These are phyloP conservation scores for Cyanoliseus patagonus DNA, from an alignment of 2,113 vertebrate genomes.

Conservation along the genomic window DNA sequence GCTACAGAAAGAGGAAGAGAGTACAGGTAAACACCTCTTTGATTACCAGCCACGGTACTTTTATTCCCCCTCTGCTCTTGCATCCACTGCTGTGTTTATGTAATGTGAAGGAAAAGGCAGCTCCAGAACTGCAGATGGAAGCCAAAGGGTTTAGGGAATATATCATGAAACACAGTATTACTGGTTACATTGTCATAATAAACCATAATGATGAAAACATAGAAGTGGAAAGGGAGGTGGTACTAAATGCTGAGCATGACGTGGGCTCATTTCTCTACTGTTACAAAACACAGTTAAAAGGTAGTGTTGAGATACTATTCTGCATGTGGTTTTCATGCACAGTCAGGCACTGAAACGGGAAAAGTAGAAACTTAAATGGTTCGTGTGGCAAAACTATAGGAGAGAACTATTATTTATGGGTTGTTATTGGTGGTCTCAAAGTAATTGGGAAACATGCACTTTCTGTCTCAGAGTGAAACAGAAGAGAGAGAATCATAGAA, in stretches of 20 bases:
- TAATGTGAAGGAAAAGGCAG: neutral
- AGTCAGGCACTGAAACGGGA: neutral
- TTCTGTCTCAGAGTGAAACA: neutral
- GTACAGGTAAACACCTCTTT: neutral
- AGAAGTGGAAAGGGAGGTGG: neutral
- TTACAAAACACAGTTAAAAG: neutral
- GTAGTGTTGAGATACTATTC: neutral
- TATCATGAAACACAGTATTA: neutral
- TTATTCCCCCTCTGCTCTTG: neutral
- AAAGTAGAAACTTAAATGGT: neutral
- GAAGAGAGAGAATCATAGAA: neutral
- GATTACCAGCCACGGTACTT: neutral
- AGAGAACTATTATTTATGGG: neutral
- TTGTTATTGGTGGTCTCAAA: neutral
- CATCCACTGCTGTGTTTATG: neutral
- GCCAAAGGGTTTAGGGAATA: neutral
- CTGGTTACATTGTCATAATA: neutral
- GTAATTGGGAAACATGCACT: neutral
- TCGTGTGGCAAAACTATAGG: neutral
- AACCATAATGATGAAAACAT: neutral
- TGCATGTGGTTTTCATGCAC: neutral
- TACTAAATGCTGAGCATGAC: neutral
- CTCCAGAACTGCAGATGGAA: neutral
- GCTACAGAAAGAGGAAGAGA: neutral
- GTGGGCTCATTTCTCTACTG: neutral